These are phyloP conservation scores for Drosophila longiperda DNA, from an alignment of 2,888 invertebrate genomes.

Conservation along the genomic window DNA sequence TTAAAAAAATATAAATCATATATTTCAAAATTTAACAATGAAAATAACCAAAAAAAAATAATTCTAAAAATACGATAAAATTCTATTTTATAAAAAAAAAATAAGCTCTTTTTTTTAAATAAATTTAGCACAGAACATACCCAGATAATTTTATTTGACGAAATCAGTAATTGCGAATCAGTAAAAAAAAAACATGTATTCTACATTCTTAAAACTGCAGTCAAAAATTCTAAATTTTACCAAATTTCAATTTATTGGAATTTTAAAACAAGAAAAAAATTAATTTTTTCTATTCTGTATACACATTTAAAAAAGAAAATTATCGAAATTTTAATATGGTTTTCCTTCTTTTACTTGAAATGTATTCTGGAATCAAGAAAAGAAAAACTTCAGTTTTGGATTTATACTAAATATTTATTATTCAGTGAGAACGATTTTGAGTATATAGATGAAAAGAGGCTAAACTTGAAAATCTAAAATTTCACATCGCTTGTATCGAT, in stretches of 20 bases:
- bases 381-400: background rate
- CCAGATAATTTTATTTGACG: too few relatives aligned
- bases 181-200: too few relatives aligned
- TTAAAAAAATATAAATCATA: background rate
- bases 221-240: too few relatives aligned
- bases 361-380: background rate
- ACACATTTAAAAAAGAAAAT: background rate
- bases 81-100: too few relatives aligned
- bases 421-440: background rate
- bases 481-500: background rate
- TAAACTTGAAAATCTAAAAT: background rate
- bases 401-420: background rate
- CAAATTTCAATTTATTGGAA: too few relatives aligned
- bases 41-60: too few relatives aligned
- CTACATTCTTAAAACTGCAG: too few relatives aligned
- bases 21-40: background rate
- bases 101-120: too few relatives aligned
- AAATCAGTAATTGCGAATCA: too few relatives aligned
- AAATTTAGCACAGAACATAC: too few relatives aligned
- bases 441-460: background rate
- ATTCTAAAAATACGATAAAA: too few relatives aligned
- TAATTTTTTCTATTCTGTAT: background rate
- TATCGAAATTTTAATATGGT: background rate
- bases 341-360: background rate
- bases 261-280: background rate